Conservation (phyloP, 2,888 invertebrate species). For the Papilio demoleus region DNA sequence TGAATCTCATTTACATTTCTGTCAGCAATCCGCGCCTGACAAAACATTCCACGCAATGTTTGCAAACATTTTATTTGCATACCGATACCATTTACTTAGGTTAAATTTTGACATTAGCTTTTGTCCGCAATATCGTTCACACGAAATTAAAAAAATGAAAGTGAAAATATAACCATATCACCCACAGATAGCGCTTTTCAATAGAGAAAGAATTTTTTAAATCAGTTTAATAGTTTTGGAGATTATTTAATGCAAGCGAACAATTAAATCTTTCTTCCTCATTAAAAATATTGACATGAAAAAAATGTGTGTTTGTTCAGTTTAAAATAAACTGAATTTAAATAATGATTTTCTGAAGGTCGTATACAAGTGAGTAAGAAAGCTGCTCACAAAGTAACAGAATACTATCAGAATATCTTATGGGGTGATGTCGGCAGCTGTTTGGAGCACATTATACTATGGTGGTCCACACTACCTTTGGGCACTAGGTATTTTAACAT, state of each 20-base stretch:
- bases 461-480: conserved; percentile 91
- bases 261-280: too few relatives aligned
- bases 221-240: too few relatives aligned
- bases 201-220: too few relatives aligned
- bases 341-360: conserved; percentile 66
- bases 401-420: conserved; percentile 88
- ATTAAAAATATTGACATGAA: too few relatives aligned
- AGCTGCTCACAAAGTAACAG: conserved; percentile 85
- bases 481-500: conserved; percentile 78
- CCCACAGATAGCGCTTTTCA: too few relatives aligned
- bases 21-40: conserved; percentile 4
- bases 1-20: conserved; percentile 30
- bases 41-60: conserved; percentile 32
- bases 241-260: too few relatives aligned
- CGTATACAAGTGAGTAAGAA: conserved; percentile 83
- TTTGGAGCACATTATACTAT: conserved; percentile 91
- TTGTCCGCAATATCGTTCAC: too few relatives aligned
- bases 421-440: conserved; percentile 93
- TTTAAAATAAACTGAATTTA: neutral
- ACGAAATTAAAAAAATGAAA: too few relatives aligned
- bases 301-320: too few relatives aligned
- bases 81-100: too few relatives aligned
- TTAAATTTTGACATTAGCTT: too few relatives aligned
- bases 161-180: too few relatives aligned
- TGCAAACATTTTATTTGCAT: conserved; percentile 25